A percentile compares a stretch with the other conserved stretches of the same genome.
These are phyloP conservation scores for Achatina immaculata DNA, from an alignment of 1,140 invertebrate genomes.

Conservation along the genomic window DNA sequence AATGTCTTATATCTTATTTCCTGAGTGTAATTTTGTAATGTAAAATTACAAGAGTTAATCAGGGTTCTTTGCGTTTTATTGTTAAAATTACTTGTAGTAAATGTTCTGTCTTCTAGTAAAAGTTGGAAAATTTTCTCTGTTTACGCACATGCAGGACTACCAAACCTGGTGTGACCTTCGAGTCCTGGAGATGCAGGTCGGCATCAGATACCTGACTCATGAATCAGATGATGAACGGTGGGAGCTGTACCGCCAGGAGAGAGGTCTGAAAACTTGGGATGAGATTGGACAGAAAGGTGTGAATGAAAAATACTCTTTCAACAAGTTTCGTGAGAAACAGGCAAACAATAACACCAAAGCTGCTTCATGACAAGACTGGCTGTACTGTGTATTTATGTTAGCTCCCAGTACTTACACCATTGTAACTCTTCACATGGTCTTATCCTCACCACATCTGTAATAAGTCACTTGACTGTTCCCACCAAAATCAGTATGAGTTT, in stretches of 20 bases:
- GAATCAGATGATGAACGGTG: conserved; percentile 95
- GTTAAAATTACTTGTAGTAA: no score
- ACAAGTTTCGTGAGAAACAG: conserved; percentile 59
- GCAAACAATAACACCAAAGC: conserved; percentile 37
- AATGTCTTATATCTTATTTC: no score
- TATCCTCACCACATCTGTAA: no score
- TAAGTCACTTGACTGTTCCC: no score
- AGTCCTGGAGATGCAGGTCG: conserved; percentile 86
- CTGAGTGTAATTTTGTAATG: no score
- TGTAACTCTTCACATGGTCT: neutral
- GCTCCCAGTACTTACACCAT: no score
- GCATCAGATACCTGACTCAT: conserved; percentile 91
- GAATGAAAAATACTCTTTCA: conserved; percentile 68
- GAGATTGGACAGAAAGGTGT: conserved; percentile 66
- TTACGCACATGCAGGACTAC: conserved; percentile 80
- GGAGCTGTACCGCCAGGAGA: conserved; percentile 76
- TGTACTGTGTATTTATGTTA: neutral
- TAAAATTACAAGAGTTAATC: no score
- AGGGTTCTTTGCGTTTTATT: no score
- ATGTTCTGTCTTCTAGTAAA: no score
- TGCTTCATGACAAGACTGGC: conserved; percentile 23
- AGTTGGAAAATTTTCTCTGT: neutral
- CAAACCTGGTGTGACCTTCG: conserved; percentile 95
- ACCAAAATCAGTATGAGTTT: no score
- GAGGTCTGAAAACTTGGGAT: conserved; percentile 66